Conservation (phyloP, 1,140 invertebrate genomes). For the Trachelipus rathkii region DNA sequence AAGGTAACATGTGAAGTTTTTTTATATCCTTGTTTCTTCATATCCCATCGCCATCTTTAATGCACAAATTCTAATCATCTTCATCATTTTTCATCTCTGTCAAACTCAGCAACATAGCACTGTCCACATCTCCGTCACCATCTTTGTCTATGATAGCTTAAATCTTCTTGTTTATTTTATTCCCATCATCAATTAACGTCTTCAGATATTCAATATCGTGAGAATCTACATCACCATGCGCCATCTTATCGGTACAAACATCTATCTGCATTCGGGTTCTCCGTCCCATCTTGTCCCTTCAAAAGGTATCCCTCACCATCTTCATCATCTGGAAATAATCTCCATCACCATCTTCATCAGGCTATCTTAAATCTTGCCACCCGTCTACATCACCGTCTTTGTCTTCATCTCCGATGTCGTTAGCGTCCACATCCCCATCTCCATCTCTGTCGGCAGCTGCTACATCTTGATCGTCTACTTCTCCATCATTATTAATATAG, state of each 20-base stretch:
- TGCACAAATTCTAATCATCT: slow-evolving; percentile 34
- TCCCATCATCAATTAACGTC: slow-evolving; percentile 43
- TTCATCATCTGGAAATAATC: slow-evolving; percentile 28
- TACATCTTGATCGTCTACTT: slow-evolving; percentile 20
- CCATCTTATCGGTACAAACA: slow-evolving; percentile 37
- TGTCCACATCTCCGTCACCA: slow-evolving; percentile 27
- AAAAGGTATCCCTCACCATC: slow-evolving; percentile 29
- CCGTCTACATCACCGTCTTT: slow-evolving; percentile 30
- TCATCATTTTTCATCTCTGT: slow-evolving; percentile 32
- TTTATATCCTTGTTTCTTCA: slow-evolving; percentile 18
- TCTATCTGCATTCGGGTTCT: slow-evolving; percentile 32
- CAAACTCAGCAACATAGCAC: slow-evolving; percentile 22
- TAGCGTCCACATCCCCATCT: slow-evolving; percentile 29
- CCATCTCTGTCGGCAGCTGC: slow-evolving; percentile 28
- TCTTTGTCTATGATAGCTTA: slow-evolving; percentile 29
- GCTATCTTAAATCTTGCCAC: slow-evolving; percentile 20
- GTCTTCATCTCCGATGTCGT: slow-evolving; percentile 22
- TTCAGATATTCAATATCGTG: slow-evolving; percentile 32
- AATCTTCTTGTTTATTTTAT: slow-evolving; percentile 39
- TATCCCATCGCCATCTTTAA: slow-evolving; percentile 40
- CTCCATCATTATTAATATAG: slow-evolving; percentile 28
- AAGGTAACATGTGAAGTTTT: slow-evolving; percentile 23
- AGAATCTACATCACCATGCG: slow-evolving; percentile 39
- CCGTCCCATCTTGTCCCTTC: slow-evolving; percentile 14
- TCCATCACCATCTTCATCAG: slow-evolving; percentile 16